phyloP scores from a whole-genome alignment of 2,888 invertebrate species.

The Cantharis lateralis region DNA sequence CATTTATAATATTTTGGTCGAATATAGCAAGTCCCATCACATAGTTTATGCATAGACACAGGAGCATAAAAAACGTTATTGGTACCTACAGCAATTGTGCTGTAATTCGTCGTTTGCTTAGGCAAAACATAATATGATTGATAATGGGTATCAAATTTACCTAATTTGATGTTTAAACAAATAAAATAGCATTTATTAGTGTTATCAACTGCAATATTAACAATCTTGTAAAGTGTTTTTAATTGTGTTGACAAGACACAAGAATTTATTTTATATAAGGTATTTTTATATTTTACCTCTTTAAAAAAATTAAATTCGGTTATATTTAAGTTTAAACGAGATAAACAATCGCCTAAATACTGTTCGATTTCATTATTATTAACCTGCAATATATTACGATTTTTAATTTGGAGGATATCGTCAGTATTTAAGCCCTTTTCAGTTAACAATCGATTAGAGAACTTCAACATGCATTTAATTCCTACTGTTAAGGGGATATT shows the following conservation, averaged over 20 bases:
- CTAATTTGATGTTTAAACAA: neutral
- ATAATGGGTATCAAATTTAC: neutral
- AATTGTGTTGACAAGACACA: neutral
- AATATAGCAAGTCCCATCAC: neutral
- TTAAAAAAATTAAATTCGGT: neutral
- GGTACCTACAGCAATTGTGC: neutral
- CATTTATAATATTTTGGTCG: neutral
- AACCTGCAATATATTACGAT: neutral
- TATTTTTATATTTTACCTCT: neutral
- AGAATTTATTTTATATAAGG: neutral
- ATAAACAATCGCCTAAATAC: neutral
- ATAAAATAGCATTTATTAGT: neutral
- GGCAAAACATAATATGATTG: neutral
- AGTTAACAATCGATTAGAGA: neutral
- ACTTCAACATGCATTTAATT: neutral
- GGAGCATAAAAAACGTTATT: neutral
- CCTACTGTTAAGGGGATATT: constrained; percentile 6
- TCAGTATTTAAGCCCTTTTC: neutral
- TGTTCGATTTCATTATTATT: neutral
- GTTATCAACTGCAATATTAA: neutral
- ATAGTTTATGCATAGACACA: neutral
- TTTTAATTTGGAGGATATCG: too few relatives aligned
- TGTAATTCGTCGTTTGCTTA: neutral
- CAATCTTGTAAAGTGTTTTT: neutral
- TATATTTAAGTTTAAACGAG: neutral